phyloP scores from a whole-genome alignment of 2,888 invertebrate genomes.

The Tipula confusa region DNA sequence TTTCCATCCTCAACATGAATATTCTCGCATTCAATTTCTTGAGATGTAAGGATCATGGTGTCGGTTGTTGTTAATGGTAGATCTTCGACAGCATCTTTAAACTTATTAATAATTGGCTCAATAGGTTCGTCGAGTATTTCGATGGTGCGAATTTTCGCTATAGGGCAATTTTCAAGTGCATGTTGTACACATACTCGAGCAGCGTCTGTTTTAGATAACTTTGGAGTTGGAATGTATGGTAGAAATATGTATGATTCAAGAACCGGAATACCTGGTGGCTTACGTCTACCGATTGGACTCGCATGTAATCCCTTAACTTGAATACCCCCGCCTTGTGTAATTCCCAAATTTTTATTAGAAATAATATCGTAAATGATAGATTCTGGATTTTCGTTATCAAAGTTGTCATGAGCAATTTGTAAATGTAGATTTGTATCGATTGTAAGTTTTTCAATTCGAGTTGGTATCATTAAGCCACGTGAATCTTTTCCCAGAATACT shows the following conservation, averaged over 20 bases:
- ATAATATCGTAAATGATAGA: constrained; percentile 35
- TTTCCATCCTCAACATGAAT: constrained; percentile 61
- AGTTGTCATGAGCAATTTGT: not conserved
- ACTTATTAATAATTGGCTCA: constrained; percentile 53
- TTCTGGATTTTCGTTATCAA: constrained; percentile 38
- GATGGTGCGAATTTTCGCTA: constrained; percentile 58
- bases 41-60: constrained; percentile 52
- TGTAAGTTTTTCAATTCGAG: constrained; percentile 63
- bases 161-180: constrained; percentile 65
- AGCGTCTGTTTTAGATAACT: constrained; percentile 49
- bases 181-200: constrained; percentile 63
- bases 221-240: constrained; percentile 53
- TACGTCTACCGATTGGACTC: constrained; percentile 65
- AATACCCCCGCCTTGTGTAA: constrained; percentile 65
- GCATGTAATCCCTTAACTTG: constrained; percentile 73
- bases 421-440: constrained; percentile 57
- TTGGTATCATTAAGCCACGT: constrained; percentile 69
- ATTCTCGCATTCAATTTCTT: constrained; percentile 48
- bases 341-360: constrained; percentile 41
- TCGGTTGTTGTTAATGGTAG: constrained; percentile 67
- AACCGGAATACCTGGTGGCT: constrained; percentile 68
- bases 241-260: constrained; percentile 72
- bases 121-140: constrained; percentile 54
- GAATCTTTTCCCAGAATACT: constrained; percentile 66
- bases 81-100: constrained; percentile 61